phyloP scores from a whole-genome alignment of 2,797 vertebrate genomes.

The Sebastes baramenuke region DNA sequence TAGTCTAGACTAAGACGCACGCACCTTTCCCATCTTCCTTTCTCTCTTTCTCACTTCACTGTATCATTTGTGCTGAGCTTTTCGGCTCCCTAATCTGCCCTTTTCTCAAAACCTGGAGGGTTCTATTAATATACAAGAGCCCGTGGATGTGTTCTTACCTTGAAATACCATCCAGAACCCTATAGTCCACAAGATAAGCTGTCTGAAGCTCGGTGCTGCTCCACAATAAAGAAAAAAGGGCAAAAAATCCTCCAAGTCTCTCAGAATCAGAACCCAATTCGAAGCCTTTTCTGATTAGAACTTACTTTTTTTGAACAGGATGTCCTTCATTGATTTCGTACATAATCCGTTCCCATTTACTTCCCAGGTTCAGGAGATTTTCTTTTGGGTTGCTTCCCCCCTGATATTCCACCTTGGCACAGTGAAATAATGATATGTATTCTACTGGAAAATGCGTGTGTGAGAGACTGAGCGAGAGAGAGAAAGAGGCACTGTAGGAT shows the following conservation, averaged over 20 bases:
- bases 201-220: constrained; percentile 49
- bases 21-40: neutral
- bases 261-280: constrained; percentile 36
- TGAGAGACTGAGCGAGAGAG: constrained; percentile 24
- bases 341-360: constrained; percentile 60
- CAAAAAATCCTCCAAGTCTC: constrained; percentile 56
- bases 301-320: constrained; percentile 62
- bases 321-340: constrained; percentile 60
- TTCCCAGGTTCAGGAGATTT: constrained; percentile 43
- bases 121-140: constrained; percentile 20
- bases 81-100: constrained; percentile 35
- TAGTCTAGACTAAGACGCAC: neutral
- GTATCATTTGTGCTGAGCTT: constrained; percentile 13
- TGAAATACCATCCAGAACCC: constrained; percentile 64
- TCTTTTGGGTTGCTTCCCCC: constrained; percentile 26
- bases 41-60: neutral
- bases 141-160: constrained; percentile 73
- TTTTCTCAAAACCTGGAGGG: constrained; percentile 25
- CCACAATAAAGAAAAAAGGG: constrained; percentile 30
- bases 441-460: constrained; percentile 49
- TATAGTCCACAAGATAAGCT: constrained; percentile 73
- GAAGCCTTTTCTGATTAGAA: constrained; percentile 53
- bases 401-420: constrained; percentile 68
- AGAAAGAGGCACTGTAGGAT: constrained; percentile 47
- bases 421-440: constrained; percentile 58